Base-by-base conservation (phyloP, 2,888 invertebrate genomes). In the Thecophora atra region DNA sequence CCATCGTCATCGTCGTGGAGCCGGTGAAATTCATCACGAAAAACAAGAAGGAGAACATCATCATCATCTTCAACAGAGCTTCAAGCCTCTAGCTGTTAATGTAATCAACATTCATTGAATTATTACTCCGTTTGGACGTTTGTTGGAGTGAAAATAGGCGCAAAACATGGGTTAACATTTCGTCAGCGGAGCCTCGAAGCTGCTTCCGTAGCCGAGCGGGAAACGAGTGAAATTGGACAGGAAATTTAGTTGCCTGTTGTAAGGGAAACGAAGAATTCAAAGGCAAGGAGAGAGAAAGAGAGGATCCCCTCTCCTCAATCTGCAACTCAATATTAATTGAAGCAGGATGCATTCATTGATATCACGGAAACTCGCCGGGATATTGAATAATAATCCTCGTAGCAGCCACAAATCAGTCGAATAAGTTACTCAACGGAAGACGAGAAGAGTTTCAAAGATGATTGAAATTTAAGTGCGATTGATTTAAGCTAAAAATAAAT, bases 41-140 rank as follows among this genome's bases (percentile, higher is more conserved):
- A 51, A 65, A 28, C 47, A 51, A 5, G 26, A 24, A 28, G 24
- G 24, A 24, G 58, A 56, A 15, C 58, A 56, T 28, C 26, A 54
- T 17, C 44, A 30, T 26, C 47, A 63, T 60, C 28, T 5, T 24
- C 70, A 26, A 47, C 28, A 60, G 8, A n/a, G 11, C 21, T 11
- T 54, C 21, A 54, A 37, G 37, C 37, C n/a, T 44, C 44, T 15
- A 58, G 58, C 58, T 70, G 62, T 52, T 70, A 70, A 63, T 70
- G 37, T 70, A 70, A 70, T 70, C 62, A 70, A 63, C 52, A 70
- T 52, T 52, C 62, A 70, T 70, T 70, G 52, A 70, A 63, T 70
- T 70, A 58, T 58, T 58, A 70, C 51, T 70, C 28, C 62, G 63
- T 70, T 70, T 62, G 24, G 70, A 51, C 62, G 62, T 70, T 70